Conservation (phyloP, 2,797 vertebrate species). For the Neosilurus hyrtlii region DNA sequence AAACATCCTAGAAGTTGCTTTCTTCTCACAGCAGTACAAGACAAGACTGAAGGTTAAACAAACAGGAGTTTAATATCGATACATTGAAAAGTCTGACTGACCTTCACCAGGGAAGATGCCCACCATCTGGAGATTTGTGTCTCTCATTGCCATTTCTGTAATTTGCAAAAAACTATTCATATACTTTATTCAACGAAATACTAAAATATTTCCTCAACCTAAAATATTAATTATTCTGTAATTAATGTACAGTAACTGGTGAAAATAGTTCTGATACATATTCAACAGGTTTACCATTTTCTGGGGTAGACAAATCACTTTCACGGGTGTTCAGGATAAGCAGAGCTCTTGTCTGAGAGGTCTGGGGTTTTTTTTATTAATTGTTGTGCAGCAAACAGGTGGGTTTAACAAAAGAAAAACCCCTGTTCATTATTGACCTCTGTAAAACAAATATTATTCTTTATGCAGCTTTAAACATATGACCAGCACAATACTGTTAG, state of each 20-base stretch:
- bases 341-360: not conserved
- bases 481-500: not conserved
- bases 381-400: not conserved
- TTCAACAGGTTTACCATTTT: not conserved
- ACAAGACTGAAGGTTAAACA: constrained; percentile 13
- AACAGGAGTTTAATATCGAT: constrained; percentile 8
- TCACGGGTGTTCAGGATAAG: not conserved
- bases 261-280: not conserved
- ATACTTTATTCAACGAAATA: not conserved
- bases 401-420: not conserved
- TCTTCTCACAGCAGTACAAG: not conserved
- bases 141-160: not conserved
- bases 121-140: not conserved
- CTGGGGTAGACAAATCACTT: not conserved
- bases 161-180: not conserved
- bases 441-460: not conserved
- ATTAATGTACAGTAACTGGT: not conserved
- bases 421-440: not conserved
- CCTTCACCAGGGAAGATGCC: not conserved
- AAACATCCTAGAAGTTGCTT: not conserved
- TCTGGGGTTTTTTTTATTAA: not conserved
- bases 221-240: not conserved
- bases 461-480: not conserved
- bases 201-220: not conserved
- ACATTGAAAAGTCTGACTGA: constrained; percentile 3